Base-by-base conservation (phyloP, 1,140 invertebrate genomes). In the Callitettix versicolor region DNA sequence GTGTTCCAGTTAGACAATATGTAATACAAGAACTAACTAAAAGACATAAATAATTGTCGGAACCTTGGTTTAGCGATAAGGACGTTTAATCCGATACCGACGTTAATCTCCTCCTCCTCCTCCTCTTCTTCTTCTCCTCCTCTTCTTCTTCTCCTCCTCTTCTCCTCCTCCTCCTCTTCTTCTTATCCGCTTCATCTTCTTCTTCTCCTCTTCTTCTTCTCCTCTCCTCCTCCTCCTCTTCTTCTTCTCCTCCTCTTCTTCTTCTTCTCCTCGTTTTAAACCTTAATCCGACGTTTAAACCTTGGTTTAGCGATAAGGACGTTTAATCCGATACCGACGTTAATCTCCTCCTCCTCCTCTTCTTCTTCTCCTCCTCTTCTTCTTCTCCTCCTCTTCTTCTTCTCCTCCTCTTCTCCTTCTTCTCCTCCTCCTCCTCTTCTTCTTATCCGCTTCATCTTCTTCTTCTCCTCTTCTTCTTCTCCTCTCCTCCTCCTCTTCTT, bases 111-210 rank as follows among this genome's bases (percentile, higher is more conserved):
- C 6, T 24, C 26, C 17, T 48, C 20, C n/a, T 48, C 46, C 26
- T 48, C 24, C 26, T 48, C 24, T 48, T 30, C 46, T 30, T 48
- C 24, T 48, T 48, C 46, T 30, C n/a, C n/a, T 48, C 46, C 26
- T 30, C 24, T 12, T 24, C 46, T 48, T n/a, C 24, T n/a, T 24
- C 24, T 30, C n/a, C 17, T 14, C 4, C 4, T 47, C 22, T 5
- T 47, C 44, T 6, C 22, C 22, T 24, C 22, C 17, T 18, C 4
- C 14, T 24, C 22, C 22, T 47, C 17, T 47, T 14, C 22, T 5
- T 6, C 17, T 6, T 24, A 14, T 24, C 4, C 17, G 17, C 44
- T 22, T 24, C 3, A 3, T 6, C 44, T 47, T 3, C 22, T 24
- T 18, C 44, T 6, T 24, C 22, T 24, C 22, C 44, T 47, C 17